Conservation (phyloP, 2,888 invertebrate genomes). For the Epirrhoe alternata region DNA sequence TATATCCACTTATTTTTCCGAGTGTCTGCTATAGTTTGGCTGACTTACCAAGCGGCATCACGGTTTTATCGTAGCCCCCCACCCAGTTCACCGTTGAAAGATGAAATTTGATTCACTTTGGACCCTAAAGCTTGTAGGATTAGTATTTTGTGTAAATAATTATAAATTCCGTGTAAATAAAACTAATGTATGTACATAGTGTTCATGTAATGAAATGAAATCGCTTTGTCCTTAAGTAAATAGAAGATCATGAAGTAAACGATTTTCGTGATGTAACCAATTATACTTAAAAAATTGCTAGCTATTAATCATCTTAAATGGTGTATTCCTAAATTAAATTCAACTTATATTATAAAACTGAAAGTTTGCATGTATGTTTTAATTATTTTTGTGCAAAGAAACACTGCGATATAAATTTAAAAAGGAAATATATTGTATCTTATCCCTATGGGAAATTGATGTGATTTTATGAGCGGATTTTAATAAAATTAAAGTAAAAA, state of each 20-base stretch:
- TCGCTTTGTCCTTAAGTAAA: neutral
- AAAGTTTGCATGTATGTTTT: too few species aligned
- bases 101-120: constrained; percentile 66
- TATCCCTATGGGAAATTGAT: too few species aligned
- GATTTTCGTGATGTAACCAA: neutral
- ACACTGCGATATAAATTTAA: too few species aligned
- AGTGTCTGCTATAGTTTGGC: constrained; percentile 80
- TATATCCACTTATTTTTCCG: constrained; percentile 42
- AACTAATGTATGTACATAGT: constrained; percentile 4
- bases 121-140: constrained; percentile 41
- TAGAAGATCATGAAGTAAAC: neutral
- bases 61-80: constrained; percentile 81
- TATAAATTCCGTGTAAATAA: constrained; percentile 20
- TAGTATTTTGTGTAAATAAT: constrained; percentile 30
- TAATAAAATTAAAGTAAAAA: too few species aligned
- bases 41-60: constrained; percentile 62
- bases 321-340: too few species aligned
- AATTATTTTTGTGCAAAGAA: too few species aligned
- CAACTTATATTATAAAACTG: too few species aligned
- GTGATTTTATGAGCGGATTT: too few species aligned
- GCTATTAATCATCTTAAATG: too few species aligned
- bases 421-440: too few species aligned
- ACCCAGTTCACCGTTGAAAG: constrained; percentile 64
- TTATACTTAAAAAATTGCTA: neutral
- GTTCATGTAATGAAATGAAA: constrained; percentile 5